Conservation (phyloP, 2,113 vertebrate species). For the Tragelaphus strepsiceros region DNA sequence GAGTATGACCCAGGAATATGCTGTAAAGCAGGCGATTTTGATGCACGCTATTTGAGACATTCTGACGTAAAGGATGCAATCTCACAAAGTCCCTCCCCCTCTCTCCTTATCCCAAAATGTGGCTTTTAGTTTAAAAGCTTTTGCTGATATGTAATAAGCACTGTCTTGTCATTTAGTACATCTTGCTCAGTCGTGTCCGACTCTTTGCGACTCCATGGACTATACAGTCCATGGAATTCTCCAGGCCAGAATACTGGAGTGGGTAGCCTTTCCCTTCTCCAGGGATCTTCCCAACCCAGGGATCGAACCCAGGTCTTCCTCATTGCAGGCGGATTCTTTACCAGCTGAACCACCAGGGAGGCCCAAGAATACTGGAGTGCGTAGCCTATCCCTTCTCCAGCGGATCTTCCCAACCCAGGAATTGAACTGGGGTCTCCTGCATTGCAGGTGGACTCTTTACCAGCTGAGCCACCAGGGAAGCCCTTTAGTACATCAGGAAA, state of each 20-base stretch:
- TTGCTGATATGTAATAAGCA: neutral
- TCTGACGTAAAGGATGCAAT: neutral
- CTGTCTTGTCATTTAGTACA: conserved; percentile 19
- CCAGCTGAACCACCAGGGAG: neutral
- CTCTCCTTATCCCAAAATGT: neutral
- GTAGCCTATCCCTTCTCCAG: neutral
- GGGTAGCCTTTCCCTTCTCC: neutral
- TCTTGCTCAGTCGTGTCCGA: accelerated
- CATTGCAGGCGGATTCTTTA: neutral
- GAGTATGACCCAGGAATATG: neutral
- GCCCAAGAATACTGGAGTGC: neutral
- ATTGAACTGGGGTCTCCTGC: neutral
- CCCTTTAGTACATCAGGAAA: neutral
- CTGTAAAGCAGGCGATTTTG: neutral
- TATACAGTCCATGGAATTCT: neutral
- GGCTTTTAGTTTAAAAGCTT: neutral
- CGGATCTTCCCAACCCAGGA: accelerated
- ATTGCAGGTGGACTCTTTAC: neutral
- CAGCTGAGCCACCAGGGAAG: neutral
- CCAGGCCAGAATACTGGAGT: neutral
- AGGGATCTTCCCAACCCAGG: neutral
- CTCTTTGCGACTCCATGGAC: neutral
- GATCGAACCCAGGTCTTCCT: neutral
- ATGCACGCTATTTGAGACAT: neutral
- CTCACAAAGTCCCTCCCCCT: neutral